Conservation (phyloP, 2,888 invertebrate genomes). For the Phymatocera aterrima region DNA sequence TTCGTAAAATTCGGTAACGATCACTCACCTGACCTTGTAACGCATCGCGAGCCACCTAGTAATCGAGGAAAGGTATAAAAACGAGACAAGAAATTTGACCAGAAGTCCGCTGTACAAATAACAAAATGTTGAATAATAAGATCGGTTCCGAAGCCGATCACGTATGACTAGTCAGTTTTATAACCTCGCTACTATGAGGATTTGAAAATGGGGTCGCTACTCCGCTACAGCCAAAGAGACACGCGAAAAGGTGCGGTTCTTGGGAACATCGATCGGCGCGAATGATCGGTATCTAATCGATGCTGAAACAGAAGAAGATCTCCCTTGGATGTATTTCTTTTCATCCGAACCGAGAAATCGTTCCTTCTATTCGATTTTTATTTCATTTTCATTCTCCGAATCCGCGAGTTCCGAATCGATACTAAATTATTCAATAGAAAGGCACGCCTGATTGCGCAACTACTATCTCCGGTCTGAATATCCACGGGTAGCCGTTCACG, state of each 20-base stretch:
- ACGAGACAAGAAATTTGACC: conserved; percentile 24
- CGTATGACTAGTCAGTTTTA: conserved; percentile 20
- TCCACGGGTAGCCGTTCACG: not conserved
- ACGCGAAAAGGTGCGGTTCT: conserved; percentile 16
- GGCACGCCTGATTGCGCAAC: conserved; percentile 11
- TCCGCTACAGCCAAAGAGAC: not conserved
- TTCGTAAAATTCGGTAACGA: conserved; percentile 19
- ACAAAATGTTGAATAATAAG: conserved; percentile 4
- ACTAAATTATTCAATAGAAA: conserved; percentile 1
- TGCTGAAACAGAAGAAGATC: not conserved
- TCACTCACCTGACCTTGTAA: conserved; percentile 36
- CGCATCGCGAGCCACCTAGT: not conserved
- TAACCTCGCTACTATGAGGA: not conserved
- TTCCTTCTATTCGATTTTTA: not conserved
- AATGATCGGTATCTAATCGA: not conserved
- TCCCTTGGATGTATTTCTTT: not conserved
- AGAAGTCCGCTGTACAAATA: not conserved
- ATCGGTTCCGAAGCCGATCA: conserved; percentile 21
- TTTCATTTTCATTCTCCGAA: not conserved
- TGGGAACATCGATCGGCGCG: too few relatives aligned
- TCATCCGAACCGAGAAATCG: too few relatives aligned
- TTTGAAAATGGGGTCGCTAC: conserved; percentile 33
- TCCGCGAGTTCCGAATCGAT: not conserved
- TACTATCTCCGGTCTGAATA: not conserved
- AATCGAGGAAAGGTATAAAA: conserved; percentile 14